Percentiles rank a stretch among this genome's conserved stretches.
These are phyloP conservation scores for Chironex yamaguchii DNA, from an alignment of 30 jellyfish, hydroid and myxozoan genomes.

Conservation along the genomic window DNA sequence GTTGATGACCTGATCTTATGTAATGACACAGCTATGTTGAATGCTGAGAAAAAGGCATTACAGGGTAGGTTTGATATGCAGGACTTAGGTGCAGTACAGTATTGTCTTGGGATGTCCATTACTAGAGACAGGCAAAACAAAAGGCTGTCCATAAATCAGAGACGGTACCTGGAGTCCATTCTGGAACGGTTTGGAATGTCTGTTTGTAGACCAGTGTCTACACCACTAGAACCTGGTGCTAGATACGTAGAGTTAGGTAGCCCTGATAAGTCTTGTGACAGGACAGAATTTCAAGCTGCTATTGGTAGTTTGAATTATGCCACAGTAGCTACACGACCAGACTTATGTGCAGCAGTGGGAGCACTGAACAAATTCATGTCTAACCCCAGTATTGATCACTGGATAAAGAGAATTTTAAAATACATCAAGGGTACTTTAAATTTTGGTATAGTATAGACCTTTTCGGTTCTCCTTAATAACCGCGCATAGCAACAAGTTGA, in stretches of 20 bases:
- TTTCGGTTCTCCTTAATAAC: no score
- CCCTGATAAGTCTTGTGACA: not conserved
- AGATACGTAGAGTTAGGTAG: not conserved
- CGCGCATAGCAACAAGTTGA: no score
- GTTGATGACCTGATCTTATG: not conserved
- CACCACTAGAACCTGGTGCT: conserved; percentile 3
- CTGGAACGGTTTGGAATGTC: conserved; percentile 34
- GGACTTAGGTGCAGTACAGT: conserved; percentile 40
- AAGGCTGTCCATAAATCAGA: no score
- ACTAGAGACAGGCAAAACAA: conserved; percentile 3
- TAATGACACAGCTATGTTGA: not conserved
- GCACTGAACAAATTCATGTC: no score
- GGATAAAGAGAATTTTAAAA: no score
- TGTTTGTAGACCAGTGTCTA: conserved; percentile 48
- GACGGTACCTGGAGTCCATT: not conserved
- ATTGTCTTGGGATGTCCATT: conserved; percentile 23
- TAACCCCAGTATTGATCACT: no score
- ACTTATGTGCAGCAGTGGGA: no score
- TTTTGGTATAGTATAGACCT: no score
- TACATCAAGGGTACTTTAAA: no score
- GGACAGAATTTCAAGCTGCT: no score
- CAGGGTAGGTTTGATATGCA: conserved; percentile 29
- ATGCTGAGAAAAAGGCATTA: conserved; percentile 1
- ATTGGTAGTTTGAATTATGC: no score
- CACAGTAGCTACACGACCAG: no score